Conservation (phyloP, 1,140 invertebrate species). For the Drosophila subobscura region DNA sequence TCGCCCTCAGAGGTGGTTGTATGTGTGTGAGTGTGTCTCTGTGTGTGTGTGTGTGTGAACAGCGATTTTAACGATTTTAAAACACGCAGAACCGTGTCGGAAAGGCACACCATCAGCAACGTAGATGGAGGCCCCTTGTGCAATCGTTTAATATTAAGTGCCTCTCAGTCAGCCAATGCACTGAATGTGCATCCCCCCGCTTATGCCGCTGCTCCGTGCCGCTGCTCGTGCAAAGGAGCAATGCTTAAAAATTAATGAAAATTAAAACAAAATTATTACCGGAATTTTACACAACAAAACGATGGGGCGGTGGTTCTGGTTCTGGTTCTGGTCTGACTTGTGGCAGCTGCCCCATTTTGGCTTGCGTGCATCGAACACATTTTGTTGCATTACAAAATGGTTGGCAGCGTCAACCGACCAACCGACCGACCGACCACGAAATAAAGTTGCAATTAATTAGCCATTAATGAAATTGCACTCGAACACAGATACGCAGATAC, state of each 20-base stretch:
- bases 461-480: slow-evolving; percentile 59
- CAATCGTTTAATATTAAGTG: slow-evolving; percentile 57
- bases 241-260: slow-evolving; percentile 69
- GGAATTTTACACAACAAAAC: slow-evolving; percentile 72
- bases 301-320: slow-evolving; percentile 3
- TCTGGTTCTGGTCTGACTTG: slow-evolving; percentile 12
- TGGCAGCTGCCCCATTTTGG: background rate
- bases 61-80: slow-evolving; percentile 48
- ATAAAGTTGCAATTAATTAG: slow-evolving; percentile 77
- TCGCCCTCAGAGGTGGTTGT: slow-evolving; percentile 17
- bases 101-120: slow-evolving; percentile 1
- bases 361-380: slow-evolving; percentile 57
- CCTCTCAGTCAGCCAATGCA: slow-evolving; percentile 7
- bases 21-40: slow-evolving; percentile 33
- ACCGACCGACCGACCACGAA: slow-evolving; percentile 26
- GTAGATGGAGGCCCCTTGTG: slow-evolving; percentile 13
- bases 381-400: slow-evolving; percentile 52
- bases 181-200: slow-evolving; percentile 22
- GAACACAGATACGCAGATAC: slow-evolving; percentile 5
- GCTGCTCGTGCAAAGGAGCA: slow-evolving; percentile 39
- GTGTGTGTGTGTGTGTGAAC: slow-evolving; percentile 40
- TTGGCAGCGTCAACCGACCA: slow-evolving; percentile 34
- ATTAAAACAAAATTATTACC: slow-evolving; percentile 67
- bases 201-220: slow-evolving; percentile 12
- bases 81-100: slow-evolving; percentile 49